A percentile compares a stretch with the other conserved stretches of the same genome.
phyloP scores from a whole-genome alignment of 35 echinoderm and acorn worm species.

The Apostichopus californicus region DNA sequence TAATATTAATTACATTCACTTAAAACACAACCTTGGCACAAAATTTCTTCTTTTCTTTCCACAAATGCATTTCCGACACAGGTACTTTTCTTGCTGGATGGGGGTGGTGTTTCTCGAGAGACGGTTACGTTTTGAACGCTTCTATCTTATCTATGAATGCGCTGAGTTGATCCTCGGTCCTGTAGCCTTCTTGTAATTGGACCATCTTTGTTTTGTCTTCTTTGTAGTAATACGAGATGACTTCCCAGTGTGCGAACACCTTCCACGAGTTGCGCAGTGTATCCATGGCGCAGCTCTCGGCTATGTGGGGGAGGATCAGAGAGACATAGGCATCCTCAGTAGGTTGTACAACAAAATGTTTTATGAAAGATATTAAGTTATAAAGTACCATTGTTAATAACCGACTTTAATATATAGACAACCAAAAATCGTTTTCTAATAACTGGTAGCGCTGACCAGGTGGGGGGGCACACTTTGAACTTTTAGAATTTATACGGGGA shows the following conservation, averaged over 20 bases:
- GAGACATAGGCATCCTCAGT: neutral
- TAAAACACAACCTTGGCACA: neutral
- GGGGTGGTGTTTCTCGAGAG: neutral
- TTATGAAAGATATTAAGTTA: too few species aligned
- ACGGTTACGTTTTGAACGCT: slow-evolving; percentile 59
- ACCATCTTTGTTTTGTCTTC: slow-evolving; percentile 80
- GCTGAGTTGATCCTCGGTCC: slow-evolving; percentile 72
- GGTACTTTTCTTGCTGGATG: too few species aligned
- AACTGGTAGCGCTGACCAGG: too few species aligned
- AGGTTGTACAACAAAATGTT: too few species aligned
- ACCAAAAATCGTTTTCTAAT: too few species aligned
- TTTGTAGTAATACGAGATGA: slow-evolving; percentile 74
- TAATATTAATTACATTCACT: neutral
- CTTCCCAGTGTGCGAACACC: slow-evolving; percentile 84
- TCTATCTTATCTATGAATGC: slow-evolving; percentile 87
- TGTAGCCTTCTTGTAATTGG: slow-evolving; percentile 78
- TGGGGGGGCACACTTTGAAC: too few species aligned
- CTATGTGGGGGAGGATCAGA: slow-evolving; percentile 24
- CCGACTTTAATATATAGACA: too few species aligned
- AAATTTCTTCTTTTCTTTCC: neutral
- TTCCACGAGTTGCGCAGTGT: slow-evolving; percentile 86
- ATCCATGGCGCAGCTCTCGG: slow-evolving; percentile 93
- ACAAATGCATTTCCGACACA: neutral
- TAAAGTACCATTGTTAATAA: too few species aligned
- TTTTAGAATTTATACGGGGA: too few species aligned